These are phyloP conservation scores for Pelagia noctiluca DNA, from an alignment of 30 jellyfish, hydroid and myxozoan species.

Conservation along the genomic window DNA sequence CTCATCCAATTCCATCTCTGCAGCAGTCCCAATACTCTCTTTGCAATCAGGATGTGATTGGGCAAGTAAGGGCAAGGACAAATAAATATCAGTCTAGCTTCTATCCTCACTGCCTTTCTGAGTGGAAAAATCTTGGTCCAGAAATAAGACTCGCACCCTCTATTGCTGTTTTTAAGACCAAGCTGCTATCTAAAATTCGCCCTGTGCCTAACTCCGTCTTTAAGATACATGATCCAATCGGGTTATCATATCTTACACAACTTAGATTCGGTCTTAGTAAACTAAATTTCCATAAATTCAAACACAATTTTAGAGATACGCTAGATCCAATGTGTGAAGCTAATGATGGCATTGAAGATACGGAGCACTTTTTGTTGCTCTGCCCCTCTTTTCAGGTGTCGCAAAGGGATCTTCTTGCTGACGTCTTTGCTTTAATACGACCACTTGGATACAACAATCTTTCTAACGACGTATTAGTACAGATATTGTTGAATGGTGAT, in stretches of 20 bases:
- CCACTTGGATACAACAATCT: no score
- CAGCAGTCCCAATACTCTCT: slow-evolving; percentile 45
- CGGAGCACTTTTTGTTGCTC: no score
- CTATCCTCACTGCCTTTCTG: slow-evolving; percentile 41
- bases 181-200: slow-evolving; percentile 13
- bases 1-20: slow-evolving; percentile 36
- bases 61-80: slow-evolving; percentile 45
- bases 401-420: no score
- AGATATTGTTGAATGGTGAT: slow-evolving; percentile 43
- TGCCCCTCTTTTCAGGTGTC: no score
- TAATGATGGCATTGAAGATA: no score
- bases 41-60: slow-evolving; percentile 52
- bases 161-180: background rate
- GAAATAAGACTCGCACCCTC: slow-evolving; percentile 24
- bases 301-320: slow-evolving; percentile 44
- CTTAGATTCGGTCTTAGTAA: slow-evolving; percentile 27
- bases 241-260: slow-evolving; percentile 29
- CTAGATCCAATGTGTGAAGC: slow-evolving; percentile 23
- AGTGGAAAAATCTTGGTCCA: slow-evolving; percentile 25
- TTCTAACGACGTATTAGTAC: no score
- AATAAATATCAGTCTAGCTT: slow-evolving; percentile 28
- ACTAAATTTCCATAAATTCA: slow-evolving; percentile 21
- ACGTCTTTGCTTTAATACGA: slow-evolving; percentile 24
- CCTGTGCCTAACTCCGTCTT: slow-evolving; percentile 22
- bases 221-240: slow-evolving; percentile 36